phyloP scores from a whole-genome alignment of 2,888 invertebrate species.

The Dendrolimus pini region DNA sequence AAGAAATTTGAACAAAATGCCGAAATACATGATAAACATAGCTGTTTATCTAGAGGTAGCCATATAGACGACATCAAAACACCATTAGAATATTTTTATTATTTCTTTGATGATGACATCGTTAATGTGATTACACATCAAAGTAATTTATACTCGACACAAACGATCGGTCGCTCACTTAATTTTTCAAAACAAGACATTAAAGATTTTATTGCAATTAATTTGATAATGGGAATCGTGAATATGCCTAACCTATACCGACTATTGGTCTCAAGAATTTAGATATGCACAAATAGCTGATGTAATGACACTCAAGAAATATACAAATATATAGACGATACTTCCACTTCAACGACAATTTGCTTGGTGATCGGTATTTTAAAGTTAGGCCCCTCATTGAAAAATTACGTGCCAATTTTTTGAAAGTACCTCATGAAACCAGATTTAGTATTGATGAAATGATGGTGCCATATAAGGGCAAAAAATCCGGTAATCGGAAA shows the following conservation, averaged over 20 bases:
- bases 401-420: conserved; percentile 3
- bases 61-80: too few relatives aligned
- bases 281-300: conserved; percentile 7
- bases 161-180: conserved; percentile 10
- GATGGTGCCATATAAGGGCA: conserved; percentile 25
- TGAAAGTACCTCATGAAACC: conserved; percentile 3
- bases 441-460: conserved; percentile 20
- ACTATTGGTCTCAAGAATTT: conserved; percentile 8
- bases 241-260: conserved; percentile 7
- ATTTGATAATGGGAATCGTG: conserved; percentile 10
- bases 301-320: conserved; percentile 7
- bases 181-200: conserved; percentile 11
- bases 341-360: conserved; percentile 8
- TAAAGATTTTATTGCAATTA: conserved; percentile 15
- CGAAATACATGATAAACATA: conserved; percentile 11
- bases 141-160: conserved; percentile 12
- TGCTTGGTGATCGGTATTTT: conserved; percentile 3
- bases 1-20: conserved; percentile 11
- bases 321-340: conserved; percentile 8
- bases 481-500: conserved; percentile 16
- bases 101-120: conserved; percentile 11
- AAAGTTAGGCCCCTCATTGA: conserved; percentile 8
- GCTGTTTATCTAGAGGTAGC: too few relatives aligned
- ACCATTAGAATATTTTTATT: too few relatives aligned
- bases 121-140: conserved; percentile 8